Base-by-base conservation (phyloP, 2,888 invertebrate genomes). In the Boloria euphrosyne region DNA sequence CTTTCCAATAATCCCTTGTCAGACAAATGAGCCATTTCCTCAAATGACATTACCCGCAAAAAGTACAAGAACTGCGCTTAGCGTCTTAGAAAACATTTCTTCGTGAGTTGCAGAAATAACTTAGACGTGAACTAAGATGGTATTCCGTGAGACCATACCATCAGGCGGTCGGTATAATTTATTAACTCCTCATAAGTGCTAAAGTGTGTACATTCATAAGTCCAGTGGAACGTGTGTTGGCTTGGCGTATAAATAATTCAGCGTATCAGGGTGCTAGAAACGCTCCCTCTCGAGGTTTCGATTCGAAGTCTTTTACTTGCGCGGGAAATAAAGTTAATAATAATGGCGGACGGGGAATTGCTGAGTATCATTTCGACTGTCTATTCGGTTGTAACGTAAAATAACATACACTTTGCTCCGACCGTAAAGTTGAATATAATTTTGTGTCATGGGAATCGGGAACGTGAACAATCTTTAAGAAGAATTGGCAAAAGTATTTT, bases 121-220 rank as follows among this genome's bases (percentile, higher is more conserved):
- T 71, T 66, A 65, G 57, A 66, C 66, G 57, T 22, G 60, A 66
- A 67, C 54, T 52, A 47, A 62, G 65, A 66, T 67, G 49, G 74
- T 72, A 73, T 84, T 81, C 74, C 87, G 85, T 87, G 87, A 83
- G 84, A 80, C 74, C 73, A 73, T 73, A 73, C 83, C 87, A 88
- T 89, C 84, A 83, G 73, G 72, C 69, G 47, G 66, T 71, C 63
- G 71, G 83, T 82, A 85, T 92, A 87, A 90, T 91, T 90, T 92
- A 91, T 91, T 89, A 90, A 89, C 86, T 82, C 84, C 79, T 84
- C 86, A 89, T 89, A 89, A 90, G 90, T 90, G 90, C 88, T 88
- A 84, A 90, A 90, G 87, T 90, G 87, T 90, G 90, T 91, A 78
- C 77, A 78, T 76, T 78, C 83, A 85, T 88, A 86, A 87, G 89